Evolutionary conservation across 2,797 vertebrate species (phyloP).

Genomic region (Propithecus deckenii): DNA sequence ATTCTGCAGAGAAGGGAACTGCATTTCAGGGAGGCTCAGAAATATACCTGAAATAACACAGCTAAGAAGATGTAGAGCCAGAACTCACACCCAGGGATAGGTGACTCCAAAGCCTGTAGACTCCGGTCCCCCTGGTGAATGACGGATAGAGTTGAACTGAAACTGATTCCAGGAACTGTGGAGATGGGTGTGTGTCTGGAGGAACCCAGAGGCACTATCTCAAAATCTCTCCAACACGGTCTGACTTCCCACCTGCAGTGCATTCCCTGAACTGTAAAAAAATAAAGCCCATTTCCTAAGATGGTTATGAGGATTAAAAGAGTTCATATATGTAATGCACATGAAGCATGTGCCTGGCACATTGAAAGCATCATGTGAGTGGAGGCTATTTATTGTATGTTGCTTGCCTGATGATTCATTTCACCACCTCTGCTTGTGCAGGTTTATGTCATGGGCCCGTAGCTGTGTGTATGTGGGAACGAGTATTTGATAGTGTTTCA

Average conservation of each 20-base stretch:
- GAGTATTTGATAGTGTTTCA: not conserved
- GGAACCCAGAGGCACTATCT: not conserved
- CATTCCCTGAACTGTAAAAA: not conserved
- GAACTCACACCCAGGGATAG: not conserved
- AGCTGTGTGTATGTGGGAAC: not conserved
- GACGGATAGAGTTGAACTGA: not conserved
- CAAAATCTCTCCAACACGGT: not conserved
- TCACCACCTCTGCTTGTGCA: not conserved
- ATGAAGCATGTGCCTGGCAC: not conserved
- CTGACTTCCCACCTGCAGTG: not conserved
- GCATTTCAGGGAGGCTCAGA: not conserved
- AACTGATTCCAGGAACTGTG: not conserved
- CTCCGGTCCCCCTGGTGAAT: not conserved
- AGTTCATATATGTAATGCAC: not conserved
- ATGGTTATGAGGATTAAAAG: not conserved
- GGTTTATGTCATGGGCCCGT: not conserved
- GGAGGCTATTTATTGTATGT: not conserved
- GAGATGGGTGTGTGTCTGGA: not conserved
- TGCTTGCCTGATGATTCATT: not conserved
- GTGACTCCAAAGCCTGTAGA: not conserved
- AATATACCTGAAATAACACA: not conserved
- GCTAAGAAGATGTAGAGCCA: not conserved
- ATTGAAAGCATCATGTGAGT: not conserved
- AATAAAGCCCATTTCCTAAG: not conserved
- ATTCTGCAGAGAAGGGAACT: not conserved